Conservation (phyloP, 2,797 vertebrate species). For the Tiaroga cobitis region DNA sequence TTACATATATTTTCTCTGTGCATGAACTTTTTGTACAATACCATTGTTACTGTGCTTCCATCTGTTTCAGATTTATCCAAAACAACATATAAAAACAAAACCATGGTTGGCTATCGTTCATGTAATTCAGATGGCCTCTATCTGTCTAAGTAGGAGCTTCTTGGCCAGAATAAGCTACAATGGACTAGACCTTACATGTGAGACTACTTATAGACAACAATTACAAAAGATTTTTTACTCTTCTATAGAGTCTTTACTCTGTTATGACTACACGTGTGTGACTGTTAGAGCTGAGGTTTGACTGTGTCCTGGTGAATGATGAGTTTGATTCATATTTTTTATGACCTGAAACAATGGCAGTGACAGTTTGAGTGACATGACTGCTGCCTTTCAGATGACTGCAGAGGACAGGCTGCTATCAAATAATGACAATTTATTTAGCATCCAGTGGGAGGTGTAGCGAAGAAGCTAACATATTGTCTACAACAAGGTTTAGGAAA, state of each 20-base stretch:
- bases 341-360: constrained; percentile 53
- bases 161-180: neutral
- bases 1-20: neutral
- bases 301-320: constrained; percentile 39
- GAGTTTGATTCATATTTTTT: constrained; percentile 54
- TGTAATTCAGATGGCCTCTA: neutral
- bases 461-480: neutral
- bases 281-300: constrained; percentile 30
- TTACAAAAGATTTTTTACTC: neutral
- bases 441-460: neutral
- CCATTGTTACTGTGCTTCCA: neutral
- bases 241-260: constrained; percentile 50
- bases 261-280: constrained; percentile 28
- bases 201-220: neutral
- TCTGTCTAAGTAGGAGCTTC: neutral
- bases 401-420: constrained; percentile 40
- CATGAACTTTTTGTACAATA: neutral
- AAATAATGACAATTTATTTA: constrained; percentile 46
- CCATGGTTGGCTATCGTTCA: neutral
- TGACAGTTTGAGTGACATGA: constrained; percentile 43
- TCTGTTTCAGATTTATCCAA: neutral
- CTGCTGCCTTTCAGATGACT: constrained; percentile 38
- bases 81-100: neutral
- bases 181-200: neutral
- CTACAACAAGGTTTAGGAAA: neutral